Base-by-base conservation (phyloP, 2,113 vertebrate species). In the Saguinus midas region DNA sequence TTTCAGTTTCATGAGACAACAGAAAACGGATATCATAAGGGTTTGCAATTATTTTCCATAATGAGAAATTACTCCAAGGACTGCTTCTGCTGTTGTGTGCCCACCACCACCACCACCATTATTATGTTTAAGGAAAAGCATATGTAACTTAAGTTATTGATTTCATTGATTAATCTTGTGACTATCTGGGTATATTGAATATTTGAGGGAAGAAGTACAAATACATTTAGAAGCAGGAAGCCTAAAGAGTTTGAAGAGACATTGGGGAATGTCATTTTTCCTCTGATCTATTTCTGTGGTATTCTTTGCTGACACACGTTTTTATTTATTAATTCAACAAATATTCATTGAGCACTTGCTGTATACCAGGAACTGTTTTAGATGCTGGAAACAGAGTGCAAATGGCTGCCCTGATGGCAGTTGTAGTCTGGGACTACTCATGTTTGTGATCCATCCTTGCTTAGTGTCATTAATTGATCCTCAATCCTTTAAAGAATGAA, bases 401-500 rank as follows among this genome's bases (percentile, higher is more conserved):
- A 97, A 85, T 76, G 12, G 12, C 25, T 96, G 32, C 1, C 4
- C 1, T 68, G 17, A 16, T 68, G 5, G 50, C 29, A 58, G 5
- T 82, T 78, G 3, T 40, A 18, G 29, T 81, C 91, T 94, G 37
- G 29, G 16, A 23, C 10, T 55, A 80, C 18, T 29, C 68, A 5
- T 7, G 92, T 95, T 94, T 87, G n/a, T 75, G 58, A 70, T 21
- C 12, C 58, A 11, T 35, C 18, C 17, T 6, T 94, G 32, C 87
- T 45, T 78, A 92, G 79, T 68, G 7, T 85, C 29, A 79, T 35
- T 84, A 85, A 82, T 37, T 79, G 57, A 95, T 84, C 11, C 20
- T 68, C 57, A 94, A 10, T 89, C 27, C 90, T 50, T 82, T 70
- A 85, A 91, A 92, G 90, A 95, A 70, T 70, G 87, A 90, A 90